phyloP scores from a whole-genome alignment of 2,888 invertebrate genomes.

The Actias luna region DNA sequence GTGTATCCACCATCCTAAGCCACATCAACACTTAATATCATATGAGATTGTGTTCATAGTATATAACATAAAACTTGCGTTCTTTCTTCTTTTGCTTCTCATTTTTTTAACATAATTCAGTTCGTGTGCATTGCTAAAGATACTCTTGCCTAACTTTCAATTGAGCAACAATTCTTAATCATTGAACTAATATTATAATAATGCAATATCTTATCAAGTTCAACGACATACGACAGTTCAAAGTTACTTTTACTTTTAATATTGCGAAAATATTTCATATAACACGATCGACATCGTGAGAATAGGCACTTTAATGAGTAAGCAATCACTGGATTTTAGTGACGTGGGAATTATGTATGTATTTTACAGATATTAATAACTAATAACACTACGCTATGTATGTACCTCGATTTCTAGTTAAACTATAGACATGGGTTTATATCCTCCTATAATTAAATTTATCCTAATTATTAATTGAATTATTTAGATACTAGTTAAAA shows the following conservation, averaged over 20 bases:
- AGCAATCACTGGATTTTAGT: not conserved
- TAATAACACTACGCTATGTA: not conserved
- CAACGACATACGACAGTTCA: conserved; percentile 31
- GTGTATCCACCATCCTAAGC: too few relatives aligned
- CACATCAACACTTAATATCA: too few relatives aligned
- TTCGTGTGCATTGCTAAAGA: not conserved
- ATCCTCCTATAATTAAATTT: not conserved
- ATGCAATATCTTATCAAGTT: conserved; percentile 21
- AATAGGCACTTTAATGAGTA: not conserved
- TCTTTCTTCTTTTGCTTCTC: too few relatives aligned
- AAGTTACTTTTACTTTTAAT: conserved; percentile 39
- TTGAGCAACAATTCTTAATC: not conserved
- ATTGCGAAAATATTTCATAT: conserved; percentile 15
- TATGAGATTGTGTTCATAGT: too few relatives aligned
- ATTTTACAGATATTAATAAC: not conserved
- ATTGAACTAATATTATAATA: not conserved
- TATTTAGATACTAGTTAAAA: not conserved
- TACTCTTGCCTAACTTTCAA: not conserved
- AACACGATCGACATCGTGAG: not conserved
- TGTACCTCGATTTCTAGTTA: not conserved
- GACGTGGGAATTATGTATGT: not conserved
- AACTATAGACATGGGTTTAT: not conserved
- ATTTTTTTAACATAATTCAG: not conserved
- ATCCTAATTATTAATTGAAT: not conserved
- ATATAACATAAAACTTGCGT: too few relatives aligned